phyloP scores from a whole-genome alignment of 2,797 vertebrate species.

The Coilia nasus region DNA sequence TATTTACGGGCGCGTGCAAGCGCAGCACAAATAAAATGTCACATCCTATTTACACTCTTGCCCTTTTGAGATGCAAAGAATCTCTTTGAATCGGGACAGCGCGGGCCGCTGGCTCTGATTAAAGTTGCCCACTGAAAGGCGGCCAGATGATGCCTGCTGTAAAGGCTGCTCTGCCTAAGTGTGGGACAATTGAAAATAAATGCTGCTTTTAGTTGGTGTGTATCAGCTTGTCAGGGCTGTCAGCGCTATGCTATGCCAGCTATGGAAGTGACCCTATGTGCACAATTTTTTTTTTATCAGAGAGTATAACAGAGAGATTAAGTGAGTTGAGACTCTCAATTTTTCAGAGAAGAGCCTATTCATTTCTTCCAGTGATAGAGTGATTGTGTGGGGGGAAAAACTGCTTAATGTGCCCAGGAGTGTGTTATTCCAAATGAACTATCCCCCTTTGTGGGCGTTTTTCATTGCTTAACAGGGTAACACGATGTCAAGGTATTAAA shows the following conservation, averaged over 20 bases:
- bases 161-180: constrained; percentile 56
- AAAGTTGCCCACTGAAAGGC: constrained; percentile 68
- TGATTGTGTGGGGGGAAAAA: constrained; percentile 14
- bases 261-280: neutral
- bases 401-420: constrained; percentile 1
- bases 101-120: constrained; percentile 72
- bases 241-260: neutral
- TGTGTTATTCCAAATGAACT: constrained; percentile 24
- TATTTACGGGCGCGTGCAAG: constrained; percentile 81
- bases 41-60: constrained; percentile 81
- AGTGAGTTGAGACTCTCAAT: neutral
- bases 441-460: constrained; percentile 22
- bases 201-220: constrained; percentile 41
- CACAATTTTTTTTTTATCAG: constrained; percentile 5
- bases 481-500: constrained; percentile 49
- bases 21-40: constrained; percentile 81
- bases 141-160: constrained; percentile 62
- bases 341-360: constrained; percentile 8
- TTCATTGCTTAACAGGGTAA: constrained; percentile 38
- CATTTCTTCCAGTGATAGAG: constrained; percentile 12
- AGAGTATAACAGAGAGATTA: constrained; percentile 10
- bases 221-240: constrained; percentile 58
- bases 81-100: constrained; percentile 76
- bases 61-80: constrained; percentile 78
- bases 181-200: constrained; percentile 59